Percentiles rank a stretch among this genome's conserved stretches.
Evolutionary conservation across 2,113 vertebrate genomes (phyloP).

Genomic region (Lamprologus sp.): DNA sequence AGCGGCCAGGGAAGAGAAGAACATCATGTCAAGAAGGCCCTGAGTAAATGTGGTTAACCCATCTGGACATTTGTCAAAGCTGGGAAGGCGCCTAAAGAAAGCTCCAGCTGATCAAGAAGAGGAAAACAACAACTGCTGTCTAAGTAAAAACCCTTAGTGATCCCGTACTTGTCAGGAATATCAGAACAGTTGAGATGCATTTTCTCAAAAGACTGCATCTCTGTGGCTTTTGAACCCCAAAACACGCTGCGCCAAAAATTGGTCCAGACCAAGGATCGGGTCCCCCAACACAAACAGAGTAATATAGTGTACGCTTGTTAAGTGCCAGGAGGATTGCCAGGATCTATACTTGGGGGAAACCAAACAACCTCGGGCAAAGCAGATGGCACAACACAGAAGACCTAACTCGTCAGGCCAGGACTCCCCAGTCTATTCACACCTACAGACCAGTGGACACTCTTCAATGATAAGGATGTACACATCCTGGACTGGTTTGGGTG

Average conservation of each 20-base stretch:
- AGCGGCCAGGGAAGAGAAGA: neutral
- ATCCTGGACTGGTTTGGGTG: neutral
- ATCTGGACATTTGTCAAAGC: neutral
- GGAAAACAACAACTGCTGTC: neutral
- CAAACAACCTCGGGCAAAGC: neutral
- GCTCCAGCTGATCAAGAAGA: neutral
- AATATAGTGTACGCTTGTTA: neutral
- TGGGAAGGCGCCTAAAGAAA: neutral
- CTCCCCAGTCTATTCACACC: neutral
- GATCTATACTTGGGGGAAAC: neutral
- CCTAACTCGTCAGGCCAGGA: neutral
- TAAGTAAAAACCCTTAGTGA: neutral
- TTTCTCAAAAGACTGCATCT: neutral
- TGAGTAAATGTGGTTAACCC: neutral
- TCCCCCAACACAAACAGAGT: neutral
- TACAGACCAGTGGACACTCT: neutral
- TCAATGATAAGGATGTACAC: neutral
- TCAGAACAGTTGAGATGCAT: neutral
- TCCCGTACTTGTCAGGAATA: neutral
- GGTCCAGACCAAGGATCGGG: neutral
- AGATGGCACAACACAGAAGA: neutral
- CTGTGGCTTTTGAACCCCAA: neutral
- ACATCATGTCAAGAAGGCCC: neutral
- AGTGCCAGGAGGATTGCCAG: neutral
- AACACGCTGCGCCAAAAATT: neutral